Evolutionary conservation across 2,888 invertebrate species (phyloP).

Genomic region (Meteorus cinctellus): DNA sequence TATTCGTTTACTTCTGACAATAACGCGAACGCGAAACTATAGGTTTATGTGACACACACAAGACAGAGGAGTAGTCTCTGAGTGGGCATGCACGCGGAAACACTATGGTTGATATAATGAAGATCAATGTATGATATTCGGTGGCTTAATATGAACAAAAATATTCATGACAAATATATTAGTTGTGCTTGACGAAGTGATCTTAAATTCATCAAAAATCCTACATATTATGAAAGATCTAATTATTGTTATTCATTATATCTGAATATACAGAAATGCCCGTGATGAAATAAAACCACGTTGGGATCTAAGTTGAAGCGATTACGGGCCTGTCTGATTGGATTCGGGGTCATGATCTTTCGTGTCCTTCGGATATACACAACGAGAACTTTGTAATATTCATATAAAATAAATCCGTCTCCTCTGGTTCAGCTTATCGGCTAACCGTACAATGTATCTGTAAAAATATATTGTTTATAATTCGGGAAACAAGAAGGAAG

Average conservation of each 20-base stretch:
- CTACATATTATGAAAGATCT: too few species aligned
- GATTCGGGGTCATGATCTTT: slow-evolving; percentile 37
- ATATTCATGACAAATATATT: background rate
- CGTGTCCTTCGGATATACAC: slow-evolving; percentile 31
- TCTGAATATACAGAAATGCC: background rate
- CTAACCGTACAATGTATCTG: background rate
- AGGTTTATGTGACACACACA: slow-evolving; percentile 16
- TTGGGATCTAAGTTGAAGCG: slow-evolving; percentile 1
- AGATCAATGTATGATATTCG: too few species aligned
- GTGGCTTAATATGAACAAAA: too few species aligned
- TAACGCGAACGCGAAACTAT: slow-evolving; percentile 61
- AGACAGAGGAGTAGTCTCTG: slow-evolving; percentile 21
- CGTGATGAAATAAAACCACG: background rate
- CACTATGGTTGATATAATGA: too few species aligned
- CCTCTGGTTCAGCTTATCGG: background rate
- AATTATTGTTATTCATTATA: background rate
- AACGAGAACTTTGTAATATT: background rate
- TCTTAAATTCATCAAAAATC: background rate
- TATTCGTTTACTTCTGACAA: slow-evolving; percentile 54
- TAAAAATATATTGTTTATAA: background rate
- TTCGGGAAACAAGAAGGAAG: background rate
- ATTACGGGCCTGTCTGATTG: slow-evolving; percentile 1
- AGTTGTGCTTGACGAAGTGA: background rate
- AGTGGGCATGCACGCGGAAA: too few species aligned
- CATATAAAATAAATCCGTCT: background rate